Evolutionary conservation across 2,797 vertebrate species (phyloP).

Genomic region (Micropoecilia bifurca): DNA sequence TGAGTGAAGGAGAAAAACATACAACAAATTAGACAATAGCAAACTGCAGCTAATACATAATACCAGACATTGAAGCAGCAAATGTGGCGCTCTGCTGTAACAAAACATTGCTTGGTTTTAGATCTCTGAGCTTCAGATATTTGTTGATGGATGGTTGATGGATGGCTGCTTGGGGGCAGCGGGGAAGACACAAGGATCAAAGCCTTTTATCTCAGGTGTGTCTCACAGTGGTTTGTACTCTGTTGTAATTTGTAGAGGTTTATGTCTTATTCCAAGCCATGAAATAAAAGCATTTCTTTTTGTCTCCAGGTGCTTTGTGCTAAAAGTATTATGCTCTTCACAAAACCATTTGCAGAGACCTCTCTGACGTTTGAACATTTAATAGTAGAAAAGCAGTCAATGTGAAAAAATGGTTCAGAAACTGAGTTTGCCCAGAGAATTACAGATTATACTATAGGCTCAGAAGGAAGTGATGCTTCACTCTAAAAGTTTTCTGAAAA

Average conservation of each 20-base stretch:
- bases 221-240: slow-evolving; percentile 54
- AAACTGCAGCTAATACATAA: neutral
- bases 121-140: slow-evolving; percentile 46
- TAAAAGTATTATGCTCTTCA: slow-evolving; percentile 7
- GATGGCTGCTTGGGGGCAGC: slow-evolving; percentile 60
- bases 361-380: slow-evolving; percentile 59
- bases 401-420: slow-evolving; percentile 44
- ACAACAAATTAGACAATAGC: neutral
- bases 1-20: neutral
- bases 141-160: slow-evolving; percentile 71
- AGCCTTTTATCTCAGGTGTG: slow-evolving; percentile 65
- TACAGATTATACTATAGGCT: slow-evolving; percentile 20
- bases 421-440: slow-evolving; percentile 21
- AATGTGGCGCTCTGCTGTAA: slow-evolving; percentile 15
- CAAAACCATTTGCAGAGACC: slow-evolving; percentile 23
- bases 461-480: slow-evolving; percentile 18
- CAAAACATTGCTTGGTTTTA: slow-evolving; percentile 39
- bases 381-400: slow-evolving; percentile 54
- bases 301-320: slow-evolving; percentile 44
- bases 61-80: neutral
- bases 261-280: slow-evolving; percentile 63
- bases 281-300: slow-evolving; percentile 58
- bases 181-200: slow-evolving; percentile 64
- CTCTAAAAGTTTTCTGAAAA: slow-evolving; percentile 31
- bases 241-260: slow-evolving; percentile 64